phyloP scores from a whole-genome alignment of 1,140 invertebrate species.

The Zaprionus gabonicus region DNA sequence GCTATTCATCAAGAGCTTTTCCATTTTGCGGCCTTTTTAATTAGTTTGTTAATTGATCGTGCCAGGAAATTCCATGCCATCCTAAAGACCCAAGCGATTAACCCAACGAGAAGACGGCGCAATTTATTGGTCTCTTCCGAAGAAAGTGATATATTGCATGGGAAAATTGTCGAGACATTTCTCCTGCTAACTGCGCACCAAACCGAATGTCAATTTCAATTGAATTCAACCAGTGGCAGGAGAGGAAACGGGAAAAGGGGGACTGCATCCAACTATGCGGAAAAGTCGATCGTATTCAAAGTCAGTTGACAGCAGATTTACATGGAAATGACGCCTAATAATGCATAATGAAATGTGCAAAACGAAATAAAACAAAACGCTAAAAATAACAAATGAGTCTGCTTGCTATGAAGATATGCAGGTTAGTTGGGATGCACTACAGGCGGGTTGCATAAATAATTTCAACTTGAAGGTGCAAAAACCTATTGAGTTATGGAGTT shows the following conservation, averaged over 20 bases:
- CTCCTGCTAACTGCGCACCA: conserved; percentile 29
- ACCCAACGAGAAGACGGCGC: conserved; percentile 5
- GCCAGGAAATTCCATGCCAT: conserved; percentile 40
- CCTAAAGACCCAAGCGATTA: conserved; percentile 20
- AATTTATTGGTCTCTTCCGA: conserved; percentile 11
- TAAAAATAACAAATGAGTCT: conserved; percentile 12
- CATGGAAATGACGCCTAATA: conserved; percentile 42
- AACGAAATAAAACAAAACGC: conserved; percentile 4
- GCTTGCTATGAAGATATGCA: not conserved
- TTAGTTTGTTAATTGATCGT: conserved; percentile 42
- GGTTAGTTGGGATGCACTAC: not conserved
- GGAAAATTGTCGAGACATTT: conserved; percentile 18
- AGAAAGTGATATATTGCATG: conserved; percentile 29
- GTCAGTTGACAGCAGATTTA: conserved; percentile 43
- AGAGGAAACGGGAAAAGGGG: too few species aligned
- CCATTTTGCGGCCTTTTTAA: conserved; percentile 11
- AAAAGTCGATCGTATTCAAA: conserved; percentile 36
- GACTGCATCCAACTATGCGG: conserved; percentile 36
- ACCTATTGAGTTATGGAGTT: not conserved
- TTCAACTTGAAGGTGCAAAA: not conserved
- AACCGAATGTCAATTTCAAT: conserved; percentile 37
- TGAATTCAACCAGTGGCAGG: not conserved
- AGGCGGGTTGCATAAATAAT: not conserved
- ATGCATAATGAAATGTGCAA: conserved; percentile 30
- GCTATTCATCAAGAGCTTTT: conserved; percentile 17